Evolutionary conservation across 2,797 vertebrate species (phyloP), one percentile per base, ranked within the genome.

Genomic region (Coregonus sp.): DNA sequence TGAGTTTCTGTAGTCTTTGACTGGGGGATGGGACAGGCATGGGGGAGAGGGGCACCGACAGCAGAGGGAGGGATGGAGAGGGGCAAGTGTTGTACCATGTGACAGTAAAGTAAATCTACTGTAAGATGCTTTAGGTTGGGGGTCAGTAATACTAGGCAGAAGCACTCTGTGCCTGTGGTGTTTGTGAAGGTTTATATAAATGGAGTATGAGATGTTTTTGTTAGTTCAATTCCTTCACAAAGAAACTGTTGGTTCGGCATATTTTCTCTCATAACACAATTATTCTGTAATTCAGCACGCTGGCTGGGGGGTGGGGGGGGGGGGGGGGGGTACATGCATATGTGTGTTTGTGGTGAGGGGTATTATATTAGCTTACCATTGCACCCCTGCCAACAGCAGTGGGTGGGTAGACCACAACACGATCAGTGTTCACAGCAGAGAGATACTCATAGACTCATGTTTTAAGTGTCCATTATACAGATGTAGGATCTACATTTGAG

Each of bases 251-350:
- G 90, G 75, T 91, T 91, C 89, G 88, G 89, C 86, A 74, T 16
- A 9, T 75, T 79, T 83, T 87, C 87, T 91, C 50, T 90, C 87
- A 91, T 78, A 92, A 92, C 90, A 92, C 85, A 66, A 85, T 87
- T 75, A 87, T 84, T 91, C 78, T 85, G 70, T 84, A 87, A 85
- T 91, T 92, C 90, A 91, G 90, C 91, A 90, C 16, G 88, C 31
- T 20, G 11, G 25, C 25, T 25, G 25, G 25, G 25, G 25, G 25
- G 25, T 25, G 25, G 70, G 51, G 25, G 25, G 0, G 25, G 25
- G 25, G 29, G 59, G 12, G n/a, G 2, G 33, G 37, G 59, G 35
- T 74, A 47, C 40, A 35, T 74, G 73, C 29, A 37, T 74, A 25
- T 63, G 72, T 63, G 72, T 65, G 59, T n/a, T n/a, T 50, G 73